Base-by-base conservation (phyloP, 2,888 invertebrate species). In the Campopleginae sp. region DNA sequence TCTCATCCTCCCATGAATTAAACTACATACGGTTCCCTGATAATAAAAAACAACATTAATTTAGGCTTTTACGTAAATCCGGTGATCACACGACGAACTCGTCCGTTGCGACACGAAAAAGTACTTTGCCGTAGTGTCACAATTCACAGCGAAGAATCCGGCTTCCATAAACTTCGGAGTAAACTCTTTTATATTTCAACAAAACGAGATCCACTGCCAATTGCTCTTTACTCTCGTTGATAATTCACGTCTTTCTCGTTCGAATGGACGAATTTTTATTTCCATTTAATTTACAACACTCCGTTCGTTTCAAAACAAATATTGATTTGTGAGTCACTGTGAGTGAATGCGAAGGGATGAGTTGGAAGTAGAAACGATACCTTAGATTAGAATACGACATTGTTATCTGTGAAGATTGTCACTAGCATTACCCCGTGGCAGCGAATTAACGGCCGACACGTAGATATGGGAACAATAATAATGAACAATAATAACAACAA, bases 91-190 rank as follows among this genome's bases (percentile, higher is more conserved):
- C 68, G 23, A 38, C 44, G 44, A 68, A 8, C 68, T 68, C 44
- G 23, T 66, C 65, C 42, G 23, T 66, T 44, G 44, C 27, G 68
- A 68, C 68, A 68, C 19, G 68, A 68, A 46, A 68, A 68, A 23
- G 44, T 68, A 68, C 46, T 68, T 27, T 27, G 44, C 27, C 44
- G 27, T 27, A 27, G 27, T 44, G 44, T 44, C 19, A 42, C 42
- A 8, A 38, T 46, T 44, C 27, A 27, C 68, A 31, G 61, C 23
- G 44, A 38, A 19, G 38, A 12, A 42, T 58, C 27, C 27, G 27
- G 27, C 14, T 23, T 58, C 6, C 27, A 7, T 68, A 10, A 44
- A 23, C 14, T 23, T 14, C 7, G 5, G 5, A 58, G 14, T 27
- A 27, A 58, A 27, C 14, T 6, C 12, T 58, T 58, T 58, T 58